Evolutionary conservation across 2,113 vertebrate species (phyloP).

Genomic region (Rhegmatorhina hoffmannsi): DNA sequence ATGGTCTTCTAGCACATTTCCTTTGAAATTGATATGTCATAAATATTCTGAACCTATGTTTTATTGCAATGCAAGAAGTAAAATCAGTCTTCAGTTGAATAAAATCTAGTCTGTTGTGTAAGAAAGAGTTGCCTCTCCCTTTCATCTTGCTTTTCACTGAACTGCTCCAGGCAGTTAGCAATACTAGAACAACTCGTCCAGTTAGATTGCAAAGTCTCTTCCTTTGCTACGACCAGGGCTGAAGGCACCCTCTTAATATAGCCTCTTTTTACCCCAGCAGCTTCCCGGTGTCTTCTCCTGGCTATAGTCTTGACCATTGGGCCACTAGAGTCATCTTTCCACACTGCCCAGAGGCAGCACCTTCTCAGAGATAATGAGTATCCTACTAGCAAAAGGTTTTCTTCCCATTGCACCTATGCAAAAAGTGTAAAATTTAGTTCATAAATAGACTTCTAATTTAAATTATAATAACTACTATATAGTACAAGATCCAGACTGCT

Average conservation of each 20-base stretch:
- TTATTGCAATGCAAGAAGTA: background rate
- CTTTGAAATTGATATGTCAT: background rate
- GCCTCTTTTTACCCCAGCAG: background rate
- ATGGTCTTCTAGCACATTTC: background rate
- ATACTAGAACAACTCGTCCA: background rate
- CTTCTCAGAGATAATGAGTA: background rate
- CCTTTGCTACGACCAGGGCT: background rate
- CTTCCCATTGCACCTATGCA: background rate
- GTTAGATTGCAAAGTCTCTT: background rate
- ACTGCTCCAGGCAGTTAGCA: background rate
- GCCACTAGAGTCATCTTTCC: background rate
- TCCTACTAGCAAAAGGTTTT: background rate
- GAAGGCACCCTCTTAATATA: background rate
- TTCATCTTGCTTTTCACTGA: background rate
- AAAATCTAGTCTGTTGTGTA: background rate
- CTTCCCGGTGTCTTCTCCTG: background rate
- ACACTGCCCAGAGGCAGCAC: fast-evolving
- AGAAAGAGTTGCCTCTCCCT: background rate
- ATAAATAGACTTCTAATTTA: background rate
- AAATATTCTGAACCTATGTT: background rate
- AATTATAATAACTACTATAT: background rate
- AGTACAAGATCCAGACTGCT: background rate
- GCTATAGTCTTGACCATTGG: background rate
- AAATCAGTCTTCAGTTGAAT: background rate
- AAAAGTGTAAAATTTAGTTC: background rate